Evolutionary conservation across 2,797 vertebrate genomes (phyloP).

Genomic region (Manis javanica): DNA sequence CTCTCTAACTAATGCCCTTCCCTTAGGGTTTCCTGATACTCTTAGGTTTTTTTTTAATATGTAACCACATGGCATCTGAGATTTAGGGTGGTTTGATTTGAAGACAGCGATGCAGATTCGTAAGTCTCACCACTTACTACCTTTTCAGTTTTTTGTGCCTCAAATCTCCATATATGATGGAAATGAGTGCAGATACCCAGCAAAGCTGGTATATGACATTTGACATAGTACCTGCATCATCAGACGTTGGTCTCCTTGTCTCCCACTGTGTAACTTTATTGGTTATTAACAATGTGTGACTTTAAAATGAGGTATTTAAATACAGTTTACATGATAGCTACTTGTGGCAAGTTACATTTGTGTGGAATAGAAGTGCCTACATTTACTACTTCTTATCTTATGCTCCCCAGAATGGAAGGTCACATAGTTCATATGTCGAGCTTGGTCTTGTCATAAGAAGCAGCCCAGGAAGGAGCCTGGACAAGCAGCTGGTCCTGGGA

Average conservation of each 20-base stretch:
- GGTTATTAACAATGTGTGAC: background rate
- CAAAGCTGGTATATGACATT: background rate
- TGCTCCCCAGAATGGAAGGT: background rate
- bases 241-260: background rate
- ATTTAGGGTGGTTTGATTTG: background rate
- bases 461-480: background rate
- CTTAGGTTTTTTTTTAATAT: background rate
- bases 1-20: background rate
- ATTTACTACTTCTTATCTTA: background rate
- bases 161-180: background rate
- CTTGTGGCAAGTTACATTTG: background rate
- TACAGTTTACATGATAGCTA: background rate
- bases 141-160: background rate
- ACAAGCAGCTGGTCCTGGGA: background rate
- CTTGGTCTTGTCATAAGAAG: background rate
- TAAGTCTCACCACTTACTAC: background rate
- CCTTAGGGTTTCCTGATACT: background rate
- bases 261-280: background rate
- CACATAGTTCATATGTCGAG: background rate
- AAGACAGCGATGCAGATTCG: background rate
- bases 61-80: background rate
- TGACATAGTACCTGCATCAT: background rate
- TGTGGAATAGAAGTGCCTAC: background rate
- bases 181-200: background rate
- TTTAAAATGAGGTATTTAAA: background rate